These are phyloP conservation scores for Pica pica DNA, from an alignment of 2,113 vertebrate species.

Conservation along the genomic window DNA sequence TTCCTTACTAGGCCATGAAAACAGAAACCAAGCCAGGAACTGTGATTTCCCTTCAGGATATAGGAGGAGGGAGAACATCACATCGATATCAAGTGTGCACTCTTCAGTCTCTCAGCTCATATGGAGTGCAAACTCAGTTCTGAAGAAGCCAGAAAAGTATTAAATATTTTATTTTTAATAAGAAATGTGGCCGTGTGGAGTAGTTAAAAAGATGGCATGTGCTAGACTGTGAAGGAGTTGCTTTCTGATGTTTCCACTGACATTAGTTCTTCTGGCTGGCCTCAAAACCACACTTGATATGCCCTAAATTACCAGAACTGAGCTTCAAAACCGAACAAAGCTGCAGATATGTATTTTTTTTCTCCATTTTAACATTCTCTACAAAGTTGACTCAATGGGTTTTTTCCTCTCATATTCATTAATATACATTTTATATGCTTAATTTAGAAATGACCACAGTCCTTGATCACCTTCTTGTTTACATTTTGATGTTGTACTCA, in stretches of 20 bases:
- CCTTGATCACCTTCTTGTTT: conserved; percentile 69
- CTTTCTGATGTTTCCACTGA: neutral
- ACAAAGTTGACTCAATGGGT: neutral
- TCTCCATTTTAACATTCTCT: neutral
- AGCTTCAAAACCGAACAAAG: neutral
- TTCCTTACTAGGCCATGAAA: neutral
- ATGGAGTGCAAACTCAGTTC: neutral
- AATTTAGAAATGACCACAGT: conserved; percentile 51
- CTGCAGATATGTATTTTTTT: neutral
- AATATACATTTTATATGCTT: conserved; percentile 62
- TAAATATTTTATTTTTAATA: neutral
- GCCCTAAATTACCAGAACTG: neutral
- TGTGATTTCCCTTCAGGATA: neutral
- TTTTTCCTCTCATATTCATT: conserved; percentile 48
- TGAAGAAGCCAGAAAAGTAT: neutral
- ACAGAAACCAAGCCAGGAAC: neutral
- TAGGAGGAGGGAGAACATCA: neutral
- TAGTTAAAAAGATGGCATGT: neutral
- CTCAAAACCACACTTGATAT: neutral
- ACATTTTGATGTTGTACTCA: conserved; percentile 29
- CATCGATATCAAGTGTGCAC: neutral
- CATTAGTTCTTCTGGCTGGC: neutral
- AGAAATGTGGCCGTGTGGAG: neutral
- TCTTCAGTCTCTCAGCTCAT: neutral
- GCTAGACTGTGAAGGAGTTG: neutral